These are phyloP conservation scores for Dinocampus coccinellae DNA, from an alignment of 2,888 invertebrate species.

Conservation along the genomic window DNA sequence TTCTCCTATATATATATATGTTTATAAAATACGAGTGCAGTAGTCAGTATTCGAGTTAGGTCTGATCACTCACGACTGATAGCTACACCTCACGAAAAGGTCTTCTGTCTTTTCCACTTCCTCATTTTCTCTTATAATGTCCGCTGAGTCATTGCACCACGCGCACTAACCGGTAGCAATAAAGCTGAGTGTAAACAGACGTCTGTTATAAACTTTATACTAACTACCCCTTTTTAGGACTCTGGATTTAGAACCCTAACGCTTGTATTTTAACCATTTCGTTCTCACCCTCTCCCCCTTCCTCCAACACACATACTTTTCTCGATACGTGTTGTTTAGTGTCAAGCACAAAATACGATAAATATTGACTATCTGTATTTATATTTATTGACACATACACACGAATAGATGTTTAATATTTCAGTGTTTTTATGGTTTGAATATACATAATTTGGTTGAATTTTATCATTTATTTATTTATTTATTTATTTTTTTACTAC, in stretches of 20 bases:
- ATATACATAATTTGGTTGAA: too few species aligned
- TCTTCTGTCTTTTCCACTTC: conserved; percentile 38
- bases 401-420: too few species aligned
- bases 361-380: too few species aligned
- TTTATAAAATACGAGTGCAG: neutral
- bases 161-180: conserved; percentile 61
- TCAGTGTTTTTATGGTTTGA: too few species aligned
- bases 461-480: neutral
- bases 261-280: too few species aligned
- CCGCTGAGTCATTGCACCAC: conserved; percentile 55
- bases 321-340: conserved; percentile 32
- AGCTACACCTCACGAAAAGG: conserved; percentile 60
- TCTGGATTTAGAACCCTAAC: conserved; percentile 35
- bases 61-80: conserved; percentile 59
- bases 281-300: too few species aligned
- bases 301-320: too few species aligned
- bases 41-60: conserved; percentile 29
- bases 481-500: neutral
- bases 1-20: neutral
- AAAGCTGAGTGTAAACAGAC: conserved; percentile 62
- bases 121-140: conserved; percentile 35
- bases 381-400: too few species aligned
- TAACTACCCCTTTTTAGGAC: conserved; percentile 34
- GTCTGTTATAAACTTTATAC: conserved; percentile 4
- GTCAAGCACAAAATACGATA: conserved; percentile 34